Percentiles rank a stretch among this genome's conserved stretches.
These are phyloP conservation scores for Smutsia gigantea DNA, from an alignment of 2,797 vertebrate genomes.

Conservation along the genomic window DNA sequence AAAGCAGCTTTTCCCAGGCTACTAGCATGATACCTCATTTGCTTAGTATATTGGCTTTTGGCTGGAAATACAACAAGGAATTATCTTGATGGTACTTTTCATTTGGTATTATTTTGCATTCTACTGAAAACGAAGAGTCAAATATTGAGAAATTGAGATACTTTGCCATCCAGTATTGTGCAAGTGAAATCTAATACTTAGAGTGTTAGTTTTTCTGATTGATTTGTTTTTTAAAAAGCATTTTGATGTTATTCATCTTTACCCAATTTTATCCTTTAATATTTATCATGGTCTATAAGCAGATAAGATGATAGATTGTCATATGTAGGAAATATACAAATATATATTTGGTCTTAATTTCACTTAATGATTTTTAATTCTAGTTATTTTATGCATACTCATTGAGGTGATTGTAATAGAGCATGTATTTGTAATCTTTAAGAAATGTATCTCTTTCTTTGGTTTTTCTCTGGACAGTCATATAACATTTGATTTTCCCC, in stretches of 20 bases:
- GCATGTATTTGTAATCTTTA: conserved; percentile 5
- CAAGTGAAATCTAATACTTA: conserved; percentile 77
- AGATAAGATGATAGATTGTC: not conserved
- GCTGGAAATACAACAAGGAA: not conserved
- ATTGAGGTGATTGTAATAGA: conserved; percentile 42
- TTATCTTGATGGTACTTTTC: not conserved
- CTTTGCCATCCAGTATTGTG: conserved; percentile 69
- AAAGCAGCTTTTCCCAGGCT: not conserved
- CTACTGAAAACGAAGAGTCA: not conserved
- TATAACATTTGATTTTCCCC: conserved; percentile 25
- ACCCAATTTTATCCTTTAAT: conserved; percentile 54
- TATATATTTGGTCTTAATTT: conserved; percentile 29
- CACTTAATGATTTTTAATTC: conserved; percentile 22
- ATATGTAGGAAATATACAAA: conserved; percentile 23
- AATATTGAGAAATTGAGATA: conserved; percentile 68
- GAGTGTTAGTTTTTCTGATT: conserved; percentile 64
- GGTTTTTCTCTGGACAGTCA: not conserved
- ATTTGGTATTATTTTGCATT: conserved; percentile 48
- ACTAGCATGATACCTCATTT: not conserved
- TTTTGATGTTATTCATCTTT: conserved; percentile 49
- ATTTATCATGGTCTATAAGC: conserved; percentile 2
- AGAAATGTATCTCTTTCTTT: conserved; percentile 6
- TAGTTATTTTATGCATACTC: not conserved
- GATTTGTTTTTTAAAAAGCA: conserved; percentile 55
- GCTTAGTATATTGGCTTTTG: not conserved